A percentile compares a stretch with the other conserved stretches of the same genome.
These are phyloP conservation scores for Elephantulus edwardii DNA, from an alignment of 2,113 vertebrate genomes.

Conservation along the genomic window DNA sequence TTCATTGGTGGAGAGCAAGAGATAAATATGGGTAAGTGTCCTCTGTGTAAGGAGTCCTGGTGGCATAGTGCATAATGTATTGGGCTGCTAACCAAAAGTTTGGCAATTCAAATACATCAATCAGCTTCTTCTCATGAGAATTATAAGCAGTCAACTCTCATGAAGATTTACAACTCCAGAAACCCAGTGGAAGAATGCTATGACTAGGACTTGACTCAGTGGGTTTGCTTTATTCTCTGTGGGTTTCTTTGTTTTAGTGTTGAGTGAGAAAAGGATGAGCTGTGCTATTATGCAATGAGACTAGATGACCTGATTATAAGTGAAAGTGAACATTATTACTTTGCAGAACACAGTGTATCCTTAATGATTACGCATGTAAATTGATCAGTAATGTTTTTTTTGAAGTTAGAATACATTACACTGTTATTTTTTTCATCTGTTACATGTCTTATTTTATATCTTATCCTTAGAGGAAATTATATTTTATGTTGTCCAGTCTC, in stretches of 20 bases:
- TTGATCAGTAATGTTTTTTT: not conserved
- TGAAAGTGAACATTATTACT: not conserved
- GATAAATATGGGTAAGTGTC: conserved; percentile 89
- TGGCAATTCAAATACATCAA: no score
- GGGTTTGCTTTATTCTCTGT: no score
- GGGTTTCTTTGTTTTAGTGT: not conserved
- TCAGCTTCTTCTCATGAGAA: no score
- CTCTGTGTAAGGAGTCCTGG: no score
- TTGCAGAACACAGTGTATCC: not conserved
- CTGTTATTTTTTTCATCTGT: not conserved
- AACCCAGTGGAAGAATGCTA: no score
- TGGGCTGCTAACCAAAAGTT: no score
- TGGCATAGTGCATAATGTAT: no score
- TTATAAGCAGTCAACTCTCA: no score
- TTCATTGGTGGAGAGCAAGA: conserved; percentile 94
- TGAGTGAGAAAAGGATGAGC: not conserved
- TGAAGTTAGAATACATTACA: not conserved
- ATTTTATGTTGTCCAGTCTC: not conserved
- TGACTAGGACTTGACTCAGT: no score
- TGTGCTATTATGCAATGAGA: not conserved
- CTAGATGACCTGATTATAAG: not conserved
- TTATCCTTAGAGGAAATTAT: not conserved
- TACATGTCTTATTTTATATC: not conserved
- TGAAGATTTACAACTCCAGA: no score
- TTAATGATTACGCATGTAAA: not conserved